Base-by-base conservation (phyloP, 1,140 invertebrate species). In the Drosophila burlai region DNA sequence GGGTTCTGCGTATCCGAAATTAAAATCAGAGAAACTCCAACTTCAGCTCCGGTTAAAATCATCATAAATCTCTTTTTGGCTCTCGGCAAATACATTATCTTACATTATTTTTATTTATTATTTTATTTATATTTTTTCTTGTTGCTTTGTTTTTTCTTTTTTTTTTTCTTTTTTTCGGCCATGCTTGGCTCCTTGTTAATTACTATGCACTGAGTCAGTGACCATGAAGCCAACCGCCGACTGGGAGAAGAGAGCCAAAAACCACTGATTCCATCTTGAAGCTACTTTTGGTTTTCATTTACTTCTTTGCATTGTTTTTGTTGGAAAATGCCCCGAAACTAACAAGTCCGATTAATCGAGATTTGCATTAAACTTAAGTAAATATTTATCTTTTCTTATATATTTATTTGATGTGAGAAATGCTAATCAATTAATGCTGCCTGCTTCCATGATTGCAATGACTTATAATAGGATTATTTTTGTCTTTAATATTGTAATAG, bases 131-230 rank as follows among this genome's bases (percentile, higher is more conserved):
- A 15, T 9, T 21, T 40, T 31, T 52, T 18, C 1, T 57, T 69
- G 58, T 71, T 47, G 36, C 46, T 46, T 54, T 38, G 4, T 21
- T 38, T 38, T 18, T 52, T 31, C n/a, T 31, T 52, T 18, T 57
- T 69, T 21, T 38, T 38, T 18, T 10, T 40, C 45, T 67, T 67
- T 60, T 60, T 26, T 24, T 21, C 18, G 29, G 64, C 60, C 43
- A 26, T 55, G 45, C 54, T 65, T 64, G 66, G 26, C 67, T 64
- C 58, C 76, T 69, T 78, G 75, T 58, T 87, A 87, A 87, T 87
- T 87, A 81, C 63, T 81, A 87, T 87, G 84, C 83, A 87, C 84
- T 79, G 80, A 89, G 65, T 81, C 85, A 90, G 77, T 90, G 84
- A 79, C 81, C 84, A 89, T 89, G 84, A 89, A 81, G 84, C 63